These are phyloP conservation scores for Ictalurus furcatus DNA, from an alignment of 2,113 vertebrate species.

Conservation along the genomic window DNA sequence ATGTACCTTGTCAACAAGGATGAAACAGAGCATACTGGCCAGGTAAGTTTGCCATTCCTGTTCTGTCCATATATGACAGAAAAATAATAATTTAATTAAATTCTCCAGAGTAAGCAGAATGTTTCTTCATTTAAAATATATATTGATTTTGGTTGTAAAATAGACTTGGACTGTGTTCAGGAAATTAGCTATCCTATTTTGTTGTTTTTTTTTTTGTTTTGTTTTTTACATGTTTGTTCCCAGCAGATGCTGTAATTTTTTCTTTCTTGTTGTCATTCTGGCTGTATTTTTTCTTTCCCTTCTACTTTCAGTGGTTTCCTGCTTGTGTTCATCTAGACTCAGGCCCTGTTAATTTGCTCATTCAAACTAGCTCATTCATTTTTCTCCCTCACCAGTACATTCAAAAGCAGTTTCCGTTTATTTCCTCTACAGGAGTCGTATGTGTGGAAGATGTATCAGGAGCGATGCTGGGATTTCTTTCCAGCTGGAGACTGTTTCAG, in stretches of 20 bases:
- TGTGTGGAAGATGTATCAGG: slow-evolving; percentile 99
- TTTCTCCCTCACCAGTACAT: neutral
- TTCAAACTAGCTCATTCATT: neutral
- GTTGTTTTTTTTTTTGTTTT: neutral
- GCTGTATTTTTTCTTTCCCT: neutral
- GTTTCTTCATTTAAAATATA: neutral
- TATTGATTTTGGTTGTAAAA: neutral
- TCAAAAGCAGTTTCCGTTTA: slow-evolving; percentile 12
- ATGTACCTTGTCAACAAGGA: slow-evolving; percentile 99
- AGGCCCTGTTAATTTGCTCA: neutral
- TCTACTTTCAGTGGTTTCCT: neutral
- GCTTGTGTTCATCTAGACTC: neutral
- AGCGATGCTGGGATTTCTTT: slow-evolving; percentile 98
- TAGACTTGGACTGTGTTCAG: neutral
- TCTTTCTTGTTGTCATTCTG: neutral
- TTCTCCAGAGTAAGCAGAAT: neutral
- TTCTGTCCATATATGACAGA: neutral
- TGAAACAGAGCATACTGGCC: slow-evolving; percentile 97
- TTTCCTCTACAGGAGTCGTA: slow-evolving; percentile 85
- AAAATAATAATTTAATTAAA: neutral
- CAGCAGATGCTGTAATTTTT: neutral
- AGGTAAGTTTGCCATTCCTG: slow-evolving; percentile 71
- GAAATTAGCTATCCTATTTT: neutral
- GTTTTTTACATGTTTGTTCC: neutral
- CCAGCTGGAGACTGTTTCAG: slow-evolving; percentile 98